Percentiles rank a stretch among this genome's conserved stretches.
Conservation (phyloP, 2,797 vertebrate species). For the Pristis pectinata region DNA sequence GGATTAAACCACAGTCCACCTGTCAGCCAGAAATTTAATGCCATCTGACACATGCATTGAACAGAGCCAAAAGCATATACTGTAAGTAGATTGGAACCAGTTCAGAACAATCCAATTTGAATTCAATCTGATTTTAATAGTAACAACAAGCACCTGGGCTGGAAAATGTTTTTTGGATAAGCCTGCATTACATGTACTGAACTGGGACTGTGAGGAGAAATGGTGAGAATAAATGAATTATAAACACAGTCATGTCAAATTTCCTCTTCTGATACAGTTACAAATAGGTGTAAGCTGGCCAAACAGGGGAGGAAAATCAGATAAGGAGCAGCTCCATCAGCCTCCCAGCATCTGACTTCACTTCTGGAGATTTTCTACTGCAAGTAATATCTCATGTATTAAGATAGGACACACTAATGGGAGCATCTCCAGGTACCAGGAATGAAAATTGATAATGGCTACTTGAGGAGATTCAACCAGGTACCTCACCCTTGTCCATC, state of each 20-base stretch:
- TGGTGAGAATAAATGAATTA: neutral
- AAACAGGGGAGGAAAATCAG: neutral
- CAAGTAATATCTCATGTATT: neutral
- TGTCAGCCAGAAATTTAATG: slow-evolving; percentile 9
- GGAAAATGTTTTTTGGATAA: neutral
- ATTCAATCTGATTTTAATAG: slow-evolving; percentile 17
- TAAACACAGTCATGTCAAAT: neutral
- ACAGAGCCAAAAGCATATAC: neutral
- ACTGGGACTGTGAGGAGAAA: neutral
- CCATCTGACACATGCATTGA: slow-evolving; percentile 17
- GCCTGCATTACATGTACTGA: neutral
- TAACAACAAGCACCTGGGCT: neutral
- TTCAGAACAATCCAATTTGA: slow-evolving; percentile 29
- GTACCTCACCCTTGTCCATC: no score
- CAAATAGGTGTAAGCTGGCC: neutral
- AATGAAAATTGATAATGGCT: no score
- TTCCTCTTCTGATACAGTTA: neutral
- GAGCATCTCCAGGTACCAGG: no score
- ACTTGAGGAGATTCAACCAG: no score
- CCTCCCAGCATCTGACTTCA: neutral
- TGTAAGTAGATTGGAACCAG: neutral
- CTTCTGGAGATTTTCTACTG: neutral
- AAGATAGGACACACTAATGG: neutral
- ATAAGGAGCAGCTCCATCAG: neutral
- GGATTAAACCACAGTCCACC: slow-evolving; percentile 8